Base-by-base conservation (phyloP, 1,140 invertebrate species). In the Platyscapa corneri region DNA sequence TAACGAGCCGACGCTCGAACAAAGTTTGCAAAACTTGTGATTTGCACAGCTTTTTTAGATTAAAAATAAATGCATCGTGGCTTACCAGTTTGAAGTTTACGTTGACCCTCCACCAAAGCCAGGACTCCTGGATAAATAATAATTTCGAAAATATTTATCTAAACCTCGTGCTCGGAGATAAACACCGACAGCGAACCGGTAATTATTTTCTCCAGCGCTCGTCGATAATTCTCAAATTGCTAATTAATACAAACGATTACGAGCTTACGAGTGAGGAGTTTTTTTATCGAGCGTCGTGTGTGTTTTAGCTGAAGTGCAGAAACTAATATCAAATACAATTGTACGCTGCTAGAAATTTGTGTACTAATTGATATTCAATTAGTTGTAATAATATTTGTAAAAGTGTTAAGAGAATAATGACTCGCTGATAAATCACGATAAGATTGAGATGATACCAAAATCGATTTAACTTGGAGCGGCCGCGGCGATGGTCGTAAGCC, bases 321-420 rank as follows among this genome's bases (percentile, higher is more conserved):
- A 42, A 74, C 34, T 42, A 74, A 74, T 42, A 74, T 64, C 27
- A 60, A 60, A 65, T 30, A 39, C 8, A 64, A 53, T 74, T 56
- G 60, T n/a, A 6, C 27, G 42, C 6, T 12, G 37, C 32, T 82
- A 42, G 53, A 76, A 42, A 76, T 83, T 60, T 56, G 67, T 53
- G 34, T 56, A 78, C 65, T 56, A 72, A 77, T 65, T 77, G 80
- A 78, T 60, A 67, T 86, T 83, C 81, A 80, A 82, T 82, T 42
- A 80, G 76, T 80, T 83, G 70, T 76, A 49, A 70, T 80, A 86
- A 83, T 83, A 83, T 83, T 86, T 86, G 86, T 86, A 53, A 65
- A 78, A 78, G 83, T 37, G 60, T 78, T 70, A 78, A 78, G 20
- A n/a, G 83, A 70, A 75, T 46, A 78, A 70, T 70, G 83, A 84